A percentile compares a stretch with the other conserved stretches of the same genome.
Conservation (phyloP, 2,797 vertebrate species). For the Phataginus tricuspis region DNA sequence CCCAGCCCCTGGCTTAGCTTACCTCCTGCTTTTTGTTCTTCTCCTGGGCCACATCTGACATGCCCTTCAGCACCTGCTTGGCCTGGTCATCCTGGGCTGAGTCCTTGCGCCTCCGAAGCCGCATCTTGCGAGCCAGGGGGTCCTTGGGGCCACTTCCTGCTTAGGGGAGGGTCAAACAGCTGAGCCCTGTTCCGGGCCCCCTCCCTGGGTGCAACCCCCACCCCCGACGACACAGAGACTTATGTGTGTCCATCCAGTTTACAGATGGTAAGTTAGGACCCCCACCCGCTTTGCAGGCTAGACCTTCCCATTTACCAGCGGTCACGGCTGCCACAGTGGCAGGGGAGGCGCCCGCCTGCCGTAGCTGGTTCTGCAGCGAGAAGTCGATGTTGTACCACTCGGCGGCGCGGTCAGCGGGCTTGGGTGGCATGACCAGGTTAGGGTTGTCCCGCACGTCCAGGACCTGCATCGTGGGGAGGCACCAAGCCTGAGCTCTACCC, state of each 20-base stretch:
- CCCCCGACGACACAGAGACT: not conserved
- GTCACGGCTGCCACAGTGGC: constrained; percentile 94
- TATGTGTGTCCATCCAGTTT: not conserved
- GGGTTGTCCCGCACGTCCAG: constrained; percentile 98
- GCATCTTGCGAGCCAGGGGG: constrained; percentile 95
- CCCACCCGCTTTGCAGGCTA: not conserved
- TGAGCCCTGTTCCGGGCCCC: not conserved
- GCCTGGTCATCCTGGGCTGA: constrained; percentile 96
- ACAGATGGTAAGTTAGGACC: not conserved
- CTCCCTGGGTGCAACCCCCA: not conserved
- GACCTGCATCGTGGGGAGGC: constrained; percentile 85
- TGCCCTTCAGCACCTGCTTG: constrained; percentile 98
- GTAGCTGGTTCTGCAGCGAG: constrained; percentile 97
- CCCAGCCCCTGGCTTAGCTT: not conserved
- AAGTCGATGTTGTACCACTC: constrained; percentile 99
- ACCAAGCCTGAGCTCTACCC: rapidly evolving
- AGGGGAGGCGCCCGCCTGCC: constrained; percentile 95
- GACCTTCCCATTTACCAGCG: constrained; percentile 81
- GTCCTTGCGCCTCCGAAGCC: constrained; percentile 94
- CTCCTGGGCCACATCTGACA: constrained; percentile 96
- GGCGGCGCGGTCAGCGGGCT: constrained; percentile 91
- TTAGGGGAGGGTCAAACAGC: not conserved
- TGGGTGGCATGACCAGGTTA: constrained; percentile 97
- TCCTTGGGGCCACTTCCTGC: constrained; percentile 93
- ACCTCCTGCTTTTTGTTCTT: constrained; percentile 97